phyloP scores from a whole-genome alignment of 2,888 invertebrate species.

The Latrodectus elegans region DNA sequence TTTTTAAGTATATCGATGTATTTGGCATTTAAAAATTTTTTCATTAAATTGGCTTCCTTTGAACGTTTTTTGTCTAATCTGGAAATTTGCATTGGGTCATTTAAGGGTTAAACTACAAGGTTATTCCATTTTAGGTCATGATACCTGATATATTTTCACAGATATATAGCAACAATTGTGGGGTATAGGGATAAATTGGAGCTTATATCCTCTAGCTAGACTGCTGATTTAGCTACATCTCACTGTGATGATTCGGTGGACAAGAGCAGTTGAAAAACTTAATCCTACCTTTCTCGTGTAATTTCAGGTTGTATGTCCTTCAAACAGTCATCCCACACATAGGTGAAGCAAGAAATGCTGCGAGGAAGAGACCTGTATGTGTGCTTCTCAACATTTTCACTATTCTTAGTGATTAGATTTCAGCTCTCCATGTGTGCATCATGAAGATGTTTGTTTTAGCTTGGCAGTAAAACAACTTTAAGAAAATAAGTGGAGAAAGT shows the following conservation, averaged over 20 bases:
- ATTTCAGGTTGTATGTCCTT: constrained; percentile 68
- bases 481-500: constrained; percentile 41
- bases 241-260: constrained; percentile 60
- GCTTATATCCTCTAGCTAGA: constrained; percentile 65
- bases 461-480: constrained; percentile 42
- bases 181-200: constrained; percentile 45
- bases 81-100: constrained; percentile 41
- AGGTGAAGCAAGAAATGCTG: constrained; percentile 66
- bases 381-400: constrained; percentile 51
- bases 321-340: constrained; percentile 55
- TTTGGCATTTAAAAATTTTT: no score
- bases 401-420: constrained; percentile 70
- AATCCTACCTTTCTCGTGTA: constrained; percentile 69
- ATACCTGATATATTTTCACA: constrained; percentile 48
- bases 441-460: constrained; percentile 67
- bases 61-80: neutral
- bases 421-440: constrained; percentile 57
- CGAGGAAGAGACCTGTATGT: constrained; percentile 45
- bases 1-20: no score
- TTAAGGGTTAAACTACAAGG: constrained; percentile 42
- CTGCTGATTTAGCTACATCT: constrained; percentile 70
- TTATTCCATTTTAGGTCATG: neutral
- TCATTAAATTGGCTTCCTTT: neutral
- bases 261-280: constrained; percentile 69
- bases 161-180: constrained; percentile 51